Evolutionary conservation across 37 sponge, comb jelly and placozoan species (phyloP).

Genomic region (Beroe forskalii): DNA sequence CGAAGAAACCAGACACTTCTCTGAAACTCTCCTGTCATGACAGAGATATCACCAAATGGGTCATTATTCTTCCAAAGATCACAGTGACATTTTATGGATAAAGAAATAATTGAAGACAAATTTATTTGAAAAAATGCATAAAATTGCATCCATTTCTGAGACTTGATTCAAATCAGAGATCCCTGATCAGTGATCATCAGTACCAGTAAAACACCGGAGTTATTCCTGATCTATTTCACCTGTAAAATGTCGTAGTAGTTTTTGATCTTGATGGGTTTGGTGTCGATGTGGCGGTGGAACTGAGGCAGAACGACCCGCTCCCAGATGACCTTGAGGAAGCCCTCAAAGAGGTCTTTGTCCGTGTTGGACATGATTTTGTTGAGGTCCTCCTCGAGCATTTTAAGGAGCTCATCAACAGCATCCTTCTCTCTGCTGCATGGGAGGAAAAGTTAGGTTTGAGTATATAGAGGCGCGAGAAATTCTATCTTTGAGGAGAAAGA

Average conservation of each 20-base stretch:
- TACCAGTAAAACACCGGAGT: too few relatives aligned
- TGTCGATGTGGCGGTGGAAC: not conserved
- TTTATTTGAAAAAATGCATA: too few relatives aligned
- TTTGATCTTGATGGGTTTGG: not conserved
- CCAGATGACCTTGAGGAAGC: slow-evolving; percentile 9
- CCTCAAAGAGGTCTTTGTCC: not conserved
- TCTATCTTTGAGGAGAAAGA: too few relatives aligned
- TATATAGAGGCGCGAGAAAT: too few relatives aligned
- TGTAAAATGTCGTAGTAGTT: slow-evolving; percentile 35
- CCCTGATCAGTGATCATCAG: too few relatives aligned
- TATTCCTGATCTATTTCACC: too few relatives aligned
- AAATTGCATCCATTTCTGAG: too few relatives aligned
- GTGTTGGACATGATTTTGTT: not conserved
- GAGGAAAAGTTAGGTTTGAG: not conserved
- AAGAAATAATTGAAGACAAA: too few relatives aligned
- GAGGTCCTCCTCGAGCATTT: slow-evolving; percentile 29
- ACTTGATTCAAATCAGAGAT: too few relatives aligned
- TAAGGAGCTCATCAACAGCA: not conserved
- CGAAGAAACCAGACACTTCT: slow-evolving; percentile 17
- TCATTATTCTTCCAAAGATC: too few relatives aligned
- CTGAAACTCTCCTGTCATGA: slow-evolving; percentile 9
- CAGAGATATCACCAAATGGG: too few relatives aligned
- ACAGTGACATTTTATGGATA: too few relatives aligned
- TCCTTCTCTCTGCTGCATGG: not conserved
- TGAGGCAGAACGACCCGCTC: slow-evolving; percentile 3